These are phyloP conservation scores for Goniozus legneri DNA, from an alignment of 1,140 invertebrate species.

Conservation along the genomic window DNA sequence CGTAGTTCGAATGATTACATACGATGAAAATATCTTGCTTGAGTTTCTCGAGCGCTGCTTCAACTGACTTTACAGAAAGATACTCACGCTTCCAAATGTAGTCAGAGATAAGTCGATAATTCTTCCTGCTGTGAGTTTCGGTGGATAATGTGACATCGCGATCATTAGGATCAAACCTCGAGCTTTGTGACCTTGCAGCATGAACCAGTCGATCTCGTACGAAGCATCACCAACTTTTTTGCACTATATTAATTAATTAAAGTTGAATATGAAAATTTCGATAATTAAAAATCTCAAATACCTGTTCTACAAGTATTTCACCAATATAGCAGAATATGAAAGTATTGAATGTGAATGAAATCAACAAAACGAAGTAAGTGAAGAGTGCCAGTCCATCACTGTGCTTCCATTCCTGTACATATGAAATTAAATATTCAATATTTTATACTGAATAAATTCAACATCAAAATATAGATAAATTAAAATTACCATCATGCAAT, in stretches of 20 bases:
- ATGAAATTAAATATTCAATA: neutral
- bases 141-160: constrained; percentile 20
- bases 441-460: neutral
- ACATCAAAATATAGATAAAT: neutral
- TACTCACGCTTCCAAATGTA: constrained; percentile 31
- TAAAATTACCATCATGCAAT: neutral
- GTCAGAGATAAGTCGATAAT: constrained; percentile 25
- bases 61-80: too few species aligned
- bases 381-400: constrained; percentile 7
- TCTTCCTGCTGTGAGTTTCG: constrained; percentile 33
- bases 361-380: constrained; percentile 15
- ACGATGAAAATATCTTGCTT: neutral
- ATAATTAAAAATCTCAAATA: constrained; percentile 13
- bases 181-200: constrained; percentile 18
- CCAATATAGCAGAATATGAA: constrained; percentile 35
- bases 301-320: constrained; percentile 28
- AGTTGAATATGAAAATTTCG: neutral
- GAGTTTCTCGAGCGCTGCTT: too few species aligned
- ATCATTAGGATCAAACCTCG: constrained; percentile 26
- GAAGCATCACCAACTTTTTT: constrained; percentile 21
- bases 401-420: constrained; percentile 27
- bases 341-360: constrained; percentile 28
- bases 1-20: too few species aligned
- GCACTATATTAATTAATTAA: constrained; percentile 17
- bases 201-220: constrained; percentile 30